Base-by-base conservation (phyloP, 2,113 vertebrate genomes). In the Poeciliopsis turrubarensis region DNA sequence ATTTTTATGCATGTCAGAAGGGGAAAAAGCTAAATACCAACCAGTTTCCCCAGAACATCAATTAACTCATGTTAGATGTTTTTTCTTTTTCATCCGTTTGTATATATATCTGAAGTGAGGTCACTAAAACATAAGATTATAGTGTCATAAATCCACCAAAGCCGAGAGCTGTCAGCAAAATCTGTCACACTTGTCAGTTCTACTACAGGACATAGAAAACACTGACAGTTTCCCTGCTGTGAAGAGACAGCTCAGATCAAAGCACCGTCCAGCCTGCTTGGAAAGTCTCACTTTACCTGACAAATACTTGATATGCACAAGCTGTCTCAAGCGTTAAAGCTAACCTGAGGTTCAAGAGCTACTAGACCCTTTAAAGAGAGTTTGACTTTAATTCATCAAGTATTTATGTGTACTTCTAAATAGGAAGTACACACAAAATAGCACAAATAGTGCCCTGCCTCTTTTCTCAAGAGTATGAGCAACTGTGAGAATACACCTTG, bases 111-210 rank as follows among this genome's bases (percentile, higher is more conserved):
- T 82, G 47, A 87, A 85, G 68, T 32, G 54, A 67, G 68, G 60
- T 80, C 65, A 70, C 63, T 81, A 78, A 79, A 86, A 70, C 75
- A 84, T 77, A 26, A 80, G 72, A 72, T 82, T 74, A 75, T 82
- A 81, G 68, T 87, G 72, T 74, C 60, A 67, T 81, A 75, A 76
- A 91, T 86, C 78, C 79, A 60, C 69, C 51, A 62, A 70, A 78
- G 69, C 77, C 51, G 75, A 69, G 57, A 77, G 51, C 69, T 81
- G 83, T 89, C 82, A 82, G 73, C 4, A 25, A 60, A 79, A 79
- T 77, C 81, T 86, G 87, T 88, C 87, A 86, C 73, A 81, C 65
- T 80, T 84, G 85, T 89, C 84, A 85, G 71, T 61, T 61, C 72
- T 84, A 81, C 79, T 65, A 81, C 62, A 73, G 74, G 70, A 60